These are phyloP conservation scores for Gila orcuttii DNA, from an alignment of 2,113 vertebrate genomes.

Conservation along the genomic window DNA sequence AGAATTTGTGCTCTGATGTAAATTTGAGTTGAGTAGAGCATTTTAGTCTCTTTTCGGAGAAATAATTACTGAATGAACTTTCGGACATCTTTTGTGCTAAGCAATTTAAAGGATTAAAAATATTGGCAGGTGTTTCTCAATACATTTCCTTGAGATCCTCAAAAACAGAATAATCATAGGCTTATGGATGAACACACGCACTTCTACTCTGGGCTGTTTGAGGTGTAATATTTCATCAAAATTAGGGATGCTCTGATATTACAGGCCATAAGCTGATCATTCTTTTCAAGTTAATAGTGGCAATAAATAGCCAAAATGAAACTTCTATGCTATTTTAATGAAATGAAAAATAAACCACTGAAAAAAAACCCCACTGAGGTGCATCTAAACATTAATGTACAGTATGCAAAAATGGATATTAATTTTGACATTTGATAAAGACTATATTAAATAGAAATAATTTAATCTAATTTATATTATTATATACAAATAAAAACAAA, in stretches of 20 bases:
- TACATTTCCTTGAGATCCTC: background rate
- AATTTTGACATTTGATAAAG: background rate
- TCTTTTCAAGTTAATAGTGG: background rate
- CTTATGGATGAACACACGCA: background rate
- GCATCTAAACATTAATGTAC: background rate
- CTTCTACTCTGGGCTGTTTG: background rate
- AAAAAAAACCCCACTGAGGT: no score
- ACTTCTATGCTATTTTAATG: background rate
- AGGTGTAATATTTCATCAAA: background rate
- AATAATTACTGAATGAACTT: background rate
- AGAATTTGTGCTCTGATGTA: background rate
- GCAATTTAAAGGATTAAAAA: background rate
- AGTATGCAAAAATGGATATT: background rate
- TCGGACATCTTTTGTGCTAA: background rate
- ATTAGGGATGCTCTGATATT: background rate
- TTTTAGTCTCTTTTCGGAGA: background rate
- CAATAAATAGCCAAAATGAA: background rate
- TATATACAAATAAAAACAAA: background rate
- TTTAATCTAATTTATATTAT: no score
- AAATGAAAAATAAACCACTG: background rate
- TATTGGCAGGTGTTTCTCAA: background rate
- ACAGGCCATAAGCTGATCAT: background rate
- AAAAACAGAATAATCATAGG: constrained; percentile 11
- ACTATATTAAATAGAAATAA: background rate
- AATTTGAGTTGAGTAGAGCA: background rate